A percentile compares a stretch with the other conserved stretches of the same genome.
These are phyloP conservation scores for Xestia c-nigrum DNA, from an alignment of 2,888 invertebrate genomes.

Conservation along the genomic window DNA sequence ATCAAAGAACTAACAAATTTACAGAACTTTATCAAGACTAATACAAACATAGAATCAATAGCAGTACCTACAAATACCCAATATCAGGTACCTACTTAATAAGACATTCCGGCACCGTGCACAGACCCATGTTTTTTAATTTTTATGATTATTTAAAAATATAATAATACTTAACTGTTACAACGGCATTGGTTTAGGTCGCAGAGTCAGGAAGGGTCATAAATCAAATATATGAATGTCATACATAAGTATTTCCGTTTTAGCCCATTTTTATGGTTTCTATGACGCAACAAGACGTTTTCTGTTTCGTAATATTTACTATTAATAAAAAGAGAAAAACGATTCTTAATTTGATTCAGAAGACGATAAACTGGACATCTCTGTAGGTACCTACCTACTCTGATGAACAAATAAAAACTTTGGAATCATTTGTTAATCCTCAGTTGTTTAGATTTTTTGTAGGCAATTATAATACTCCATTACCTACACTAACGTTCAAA, in stretches of 20 bases:
- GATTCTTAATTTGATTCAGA: not conserved
- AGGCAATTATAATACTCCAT: not conserved
- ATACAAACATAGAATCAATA: not conserved
- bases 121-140: too few relatives aligned
- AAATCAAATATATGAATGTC: constrained; percentile 35
- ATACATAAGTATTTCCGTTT: constrained; percentile 13
- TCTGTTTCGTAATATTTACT: constrained; percentile 1
- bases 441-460: not conserved
- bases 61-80: not conserved
- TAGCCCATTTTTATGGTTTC: constrained; percentile 19
- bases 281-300: constrained; percentile 26
- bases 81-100: not conserved
- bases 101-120: not conserved
- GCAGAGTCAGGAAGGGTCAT: constrained; percentile 2
- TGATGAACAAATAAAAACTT: not conserved
- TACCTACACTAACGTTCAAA: not conserved
- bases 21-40: too few relatives aligned
- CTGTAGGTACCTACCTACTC: not conserved
- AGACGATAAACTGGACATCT: not conserved
- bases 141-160: not conserved
- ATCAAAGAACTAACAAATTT: not conserved
- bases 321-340: not conserved
- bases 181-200: constrained; percentile 5
- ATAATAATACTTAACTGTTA: not conserved
- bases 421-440: not conserved